Evolutionary conservation across 1,140 invertebrate species (phyloP).

Genomic region (Diorhabda carinulata): DNA sequence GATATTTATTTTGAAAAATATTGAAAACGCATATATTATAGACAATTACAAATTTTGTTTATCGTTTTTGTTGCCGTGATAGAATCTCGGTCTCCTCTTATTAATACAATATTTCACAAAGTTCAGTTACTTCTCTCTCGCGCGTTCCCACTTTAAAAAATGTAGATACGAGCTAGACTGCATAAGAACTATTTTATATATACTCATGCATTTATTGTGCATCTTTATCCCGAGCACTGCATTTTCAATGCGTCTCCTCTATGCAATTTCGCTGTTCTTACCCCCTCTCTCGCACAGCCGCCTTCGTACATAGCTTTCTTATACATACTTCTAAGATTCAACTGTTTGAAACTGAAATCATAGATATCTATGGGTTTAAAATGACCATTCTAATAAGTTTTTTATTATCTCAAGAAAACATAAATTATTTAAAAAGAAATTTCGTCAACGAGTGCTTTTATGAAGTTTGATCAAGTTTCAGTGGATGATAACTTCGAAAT

Average conservation of each 20-base stretch:
- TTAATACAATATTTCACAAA: constrained; percentile 24
- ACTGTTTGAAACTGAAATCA: constrained; percentile 38
- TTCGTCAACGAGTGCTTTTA: no score
- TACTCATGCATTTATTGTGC: constrained; percentile 23
- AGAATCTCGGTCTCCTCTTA: constrained; percentile 6
- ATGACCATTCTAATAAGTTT: constrained; percentile 28
- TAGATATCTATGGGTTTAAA: constrained; percentile 39
- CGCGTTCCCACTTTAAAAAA: constrained; percentile 18
- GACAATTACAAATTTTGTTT: not conserved
- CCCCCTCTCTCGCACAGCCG: constrained; percentile 30
- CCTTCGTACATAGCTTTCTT: constrained; percentile 38
- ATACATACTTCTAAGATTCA: constrained; percentile 41
- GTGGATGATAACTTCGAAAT: not conserved
- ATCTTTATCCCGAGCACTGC: constrained; percentile 20
- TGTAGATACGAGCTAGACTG: constrained; percentile 23
- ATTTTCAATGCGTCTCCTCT: constrained; percentile 23
- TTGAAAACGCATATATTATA: no score
- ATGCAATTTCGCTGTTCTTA: constrained; percentile 35
- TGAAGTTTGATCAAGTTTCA: not conserved
- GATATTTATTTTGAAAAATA: no score
- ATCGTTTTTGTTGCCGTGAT: not conserved
- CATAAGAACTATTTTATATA: constrained; percentile 25
- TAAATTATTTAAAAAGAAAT: constrained; percentile 8
- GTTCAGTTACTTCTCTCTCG: constrained; percentile 20
- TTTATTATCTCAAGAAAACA: constrained; percentile 4